Percentiles rank a stretch among this genome's conserved stretches.
phyloP scores from a whole-genome alignment of 2,888 invertebrate genomes.

The Pristionchus arcanus region DNA sequence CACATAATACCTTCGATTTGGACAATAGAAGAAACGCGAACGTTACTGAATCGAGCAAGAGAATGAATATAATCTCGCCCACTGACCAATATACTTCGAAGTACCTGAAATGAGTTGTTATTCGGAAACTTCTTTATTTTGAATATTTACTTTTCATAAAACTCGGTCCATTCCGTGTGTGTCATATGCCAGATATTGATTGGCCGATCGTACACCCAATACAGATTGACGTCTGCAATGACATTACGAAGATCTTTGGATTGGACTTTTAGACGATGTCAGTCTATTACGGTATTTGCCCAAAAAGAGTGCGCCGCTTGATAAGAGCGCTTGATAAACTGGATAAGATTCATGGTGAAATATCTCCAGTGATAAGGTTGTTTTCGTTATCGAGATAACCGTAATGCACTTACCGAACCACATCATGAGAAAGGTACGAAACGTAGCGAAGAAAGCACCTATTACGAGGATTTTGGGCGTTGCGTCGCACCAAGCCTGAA shows the following conservation, averaged over 20 bases:
- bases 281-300: background rate
- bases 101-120: background rate
- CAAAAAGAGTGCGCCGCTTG: background rate
- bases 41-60: background rate
- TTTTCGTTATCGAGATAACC: background rate
- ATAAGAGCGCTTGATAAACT: no score
- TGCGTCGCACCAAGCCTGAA: background rate
- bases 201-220: background rate
- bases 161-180: background rate
- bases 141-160: background rate
- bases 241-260: background rate
- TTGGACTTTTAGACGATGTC: no score
- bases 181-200: conserved; percentile 10
- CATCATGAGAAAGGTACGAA: background rate
- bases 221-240: conserved; percentile 9
- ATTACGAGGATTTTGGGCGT: background rate
- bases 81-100: background rate
- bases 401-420: background rate
- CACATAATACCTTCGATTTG: background rate
- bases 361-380: background rate
- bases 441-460: background rate
- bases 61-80: background rate
- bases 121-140: background rate
- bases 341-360: background rate
- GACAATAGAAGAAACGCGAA: background rate